Conservation (phyloP, 2,113 vertebrate genomes). For the Myxocyprinus asiaticus region DNA sequence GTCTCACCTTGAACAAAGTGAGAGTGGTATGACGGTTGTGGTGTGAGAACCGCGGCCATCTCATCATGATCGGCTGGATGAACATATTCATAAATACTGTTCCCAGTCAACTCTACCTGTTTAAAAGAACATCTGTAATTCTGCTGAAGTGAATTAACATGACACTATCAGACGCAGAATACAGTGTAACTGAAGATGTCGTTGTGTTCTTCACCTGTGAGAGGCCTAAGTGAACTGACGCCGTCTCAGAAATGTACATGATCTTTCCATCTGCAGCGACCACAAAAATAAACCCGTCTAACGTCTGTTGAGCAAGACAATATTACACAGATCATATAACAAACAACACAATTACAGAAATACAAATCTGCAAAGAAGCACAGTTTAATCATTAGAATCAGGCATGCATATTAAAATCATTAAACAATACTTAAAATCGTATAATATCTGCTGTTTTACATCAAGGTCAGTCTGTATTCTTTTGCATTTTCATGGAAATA, state of each 20-base stretch:
- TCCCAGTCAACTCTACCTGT: conserved; percentile 98
- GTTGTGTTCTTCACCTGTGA: conserved; percentile 83
- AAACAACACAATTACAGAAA: background rate
- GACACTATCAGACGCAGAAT: background rate
- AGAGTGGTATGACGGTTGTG: conserved; percentile 93
- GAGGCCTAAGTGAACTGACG: conserved; percentile 94
- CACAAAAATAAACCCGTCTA: conserved; percentile 98
- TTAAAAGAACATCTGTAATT: conserved; percentile 57
- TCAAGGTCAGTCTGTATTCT: no score
- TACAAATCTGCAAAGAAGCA: background rate
- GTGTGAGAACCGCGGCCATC: conserved; percentile 94
- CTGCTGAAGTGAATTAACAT: background rate
- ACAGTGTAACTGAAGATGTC: background rate
- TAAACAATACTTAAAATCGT: background rate
- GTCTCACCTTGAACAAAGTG: conserved; percentile 92
- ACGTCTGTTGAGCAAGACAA: conserved; percentile 75
- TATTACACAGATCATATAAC: conserved; percentile 34
- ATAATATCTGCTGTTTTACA: no score
- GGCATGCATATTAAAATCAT: background rate
- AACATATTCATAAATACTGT: conserved; percentile 97
- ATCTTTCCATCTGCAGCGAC: conserved; percentile 98
- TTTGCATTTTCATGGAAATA: no score
- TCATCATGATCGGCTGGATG: conserved; percentile 96
- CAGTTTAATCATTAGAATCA: background rate
- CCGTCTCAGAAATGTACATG: conserved; percentile 99